Conservation (phyloP, 2,888 invertebrate genomes). For the Eupithecia centaureata region DNA sequence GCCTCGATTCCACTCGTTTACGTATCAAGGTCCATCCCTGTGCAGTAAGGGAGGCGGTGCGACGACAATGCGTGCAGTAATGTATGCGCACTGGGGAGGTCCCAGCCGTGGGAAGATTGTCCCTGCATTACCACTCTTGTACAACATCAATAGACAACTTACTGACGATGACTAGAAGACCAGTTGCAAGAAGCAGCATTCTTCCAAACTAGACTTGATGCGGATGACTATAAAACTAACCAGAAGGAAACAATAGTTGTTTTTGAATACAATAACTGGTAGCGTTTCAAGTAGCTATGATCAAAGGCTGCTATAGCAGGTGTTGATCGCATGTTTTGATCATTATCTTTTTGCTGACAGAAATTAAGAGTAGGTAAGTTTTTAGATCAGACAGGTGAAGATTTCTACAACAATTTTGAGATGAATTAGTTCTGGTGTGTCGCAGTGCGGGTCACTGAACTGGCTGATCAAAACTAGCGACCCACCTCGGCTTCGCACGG, state of each 20-base stretch:
- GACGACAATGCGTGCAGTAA: conserved; percentile 70
- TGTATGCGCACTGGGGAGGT: conserved; percentile 81
- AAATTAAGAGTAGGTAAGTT: neutral
- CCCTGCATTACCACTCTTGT: conserved; percentile 46
- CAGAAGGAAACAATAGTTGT: neutral
- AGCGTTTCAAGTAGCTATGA: neutral
- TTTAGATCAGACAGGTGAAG: neutral
- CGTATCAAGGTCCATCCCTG: conserved; percentile 40
- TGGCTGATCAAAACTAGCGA: too few relatives aligned
- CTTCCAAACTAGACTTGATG: neutral
- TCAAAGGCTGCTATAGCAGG: neutral
- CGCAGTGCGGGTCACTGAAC: too few relatives aligned
- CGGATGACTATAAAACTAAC: neutral
- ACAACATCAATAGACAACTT: conserved; percentile 41
- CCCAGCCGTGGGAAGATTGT: conserved; percentile 57
- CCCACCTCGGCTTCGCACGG: too few relatives aligned
- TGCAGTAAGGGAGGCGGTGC: conserved; percentile 40
- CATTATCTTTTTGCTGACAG: neutral
- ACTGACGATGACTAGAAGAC: conserved; percentile 27
- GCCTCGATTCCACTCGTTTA: neutral
- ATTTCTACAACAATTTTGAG: neutral
- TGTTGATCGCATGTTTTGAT: conserved; percentile 1
- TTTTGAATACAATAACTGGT: conserved; percentile 4
- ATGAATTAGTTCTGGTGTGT: too few relatives aligned
- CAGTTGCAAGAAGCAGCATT: conserved; percentile 7